Evolutionary conservation across 1,140 invertebrate species (phyloP).

Genomic region (Drosophila ercepeae): DNA sequence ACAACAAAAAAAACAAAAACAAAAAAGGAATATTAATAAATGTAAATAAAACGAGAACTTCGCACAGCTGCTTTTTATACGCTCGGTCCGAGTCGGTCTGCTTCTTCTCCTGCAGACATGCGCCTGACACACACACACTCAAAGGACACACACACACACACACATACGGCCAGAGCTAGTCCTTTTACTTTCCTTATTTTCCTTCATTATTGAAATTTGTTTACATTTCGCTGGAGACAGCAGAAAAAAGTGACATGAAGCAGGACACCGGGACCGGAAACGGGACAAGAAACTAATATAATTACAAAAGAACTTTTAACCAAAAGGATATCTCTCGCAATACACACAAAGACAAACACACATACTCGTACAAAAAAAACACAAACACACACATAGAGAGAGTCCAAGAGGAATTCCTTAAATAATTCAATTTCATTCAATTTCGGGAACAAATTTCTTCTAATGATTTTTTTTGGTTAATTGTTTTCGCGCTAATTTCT

Average conservation of each 20-base stretch:
- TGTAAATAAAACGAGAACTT: conserved; percentile 46
- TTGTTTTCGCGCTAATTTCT: conserved; percentile 9
- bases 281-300: background rate
- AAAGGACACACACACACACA: background rate
- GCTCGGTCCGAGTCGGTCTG: background rate
- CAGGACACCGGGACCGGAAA: conserved; percentile 8
- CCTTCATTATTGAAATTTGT: conserved; percentile 47
- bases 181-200: background rate
- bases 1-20: background rate
- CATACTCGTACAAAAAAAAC: background rate
- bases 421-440: background rate
- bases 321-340: background rate
- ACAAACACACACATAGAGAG: background rate
- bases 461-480: background rate
- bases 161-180: background rate
- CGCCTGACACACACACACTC: conserved; percentile 19
- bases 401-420: background rate
- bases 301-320: background rate
- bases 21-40: conserved; percentile 39
- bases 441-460: background rate
- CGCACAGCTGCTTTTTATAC: conserved; percentile 42
- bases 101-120: conserved; percentile 42
- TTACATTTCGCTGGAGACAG: conserved; percentile 30
- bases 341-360: conserved; percentile 3
- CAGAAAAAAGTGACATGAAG: background rate